Percentiles rank a stretch among this genome's conserved stretches.
phyloP scores from a whole-genome alignment of 2,113 vertebrate genomes.

The Falco punctatus region DNA sequence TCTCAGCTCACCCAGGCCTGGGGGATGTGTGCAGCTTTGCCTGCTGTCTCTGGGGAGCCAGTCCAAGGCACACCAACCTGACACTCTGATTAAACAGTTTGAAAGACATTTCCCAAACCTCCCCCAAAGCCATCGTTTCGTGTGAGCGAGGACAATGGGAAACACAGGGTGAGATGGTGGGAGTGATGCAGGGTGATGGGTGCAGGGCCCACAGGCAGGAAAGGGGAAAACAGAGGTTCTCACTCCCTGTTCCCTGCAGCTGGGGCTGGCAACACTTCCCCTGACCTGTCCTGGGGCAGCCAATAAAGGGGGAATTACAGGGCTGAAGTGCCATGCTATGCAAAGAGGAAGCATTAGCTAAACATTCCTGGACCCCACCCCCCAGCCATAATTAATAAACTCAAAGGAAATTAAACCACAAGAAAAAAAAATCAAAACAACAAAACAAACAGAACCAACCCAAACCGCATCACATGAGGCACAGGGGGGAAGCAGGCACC shows the following conservation, averaged over 20 bases:
- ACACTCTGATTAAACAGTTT: background rate
- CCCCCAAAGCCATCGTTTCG: background rate
- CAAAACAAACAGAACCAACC: background rate
- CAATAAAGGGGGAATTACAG: background rate
- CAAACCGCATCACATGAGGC: background rate
- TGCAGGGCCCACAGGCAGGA: background rate
- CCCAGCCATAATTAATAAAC: conserved; percentile 46
- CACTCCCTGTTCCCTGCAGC: fast-evolving
- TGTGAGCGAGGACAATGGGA: background rate
- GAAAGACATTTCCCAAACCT: background rate
- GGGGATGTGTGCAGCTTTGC: fast-evolving
- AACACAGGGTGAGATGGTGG: background rate
- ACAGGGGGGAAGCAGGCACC: background rate
- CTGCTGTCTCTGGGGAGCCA: background rate
- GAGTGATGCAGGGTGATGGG: background rate
- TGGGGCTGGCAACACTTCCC: background rate
- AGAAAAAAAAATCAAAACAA: conserved; percentile 23
- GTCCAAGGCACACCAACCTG: background rate
- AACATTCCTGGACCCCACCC: background rate
- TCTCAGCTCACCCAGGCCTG: background rate
- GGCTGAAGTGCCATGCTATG: background rate
- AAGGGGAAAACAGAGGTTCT: background rate
- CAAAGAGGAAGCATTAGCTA: conserved; percentile 5
- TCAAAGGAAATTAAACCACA: conserved; percentile 61
- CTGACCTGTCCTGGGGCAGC: background rate